Base-by-base conservation (phyloP, 2,797 vertebrate genomes). In the Microtus californicus region DNA sequence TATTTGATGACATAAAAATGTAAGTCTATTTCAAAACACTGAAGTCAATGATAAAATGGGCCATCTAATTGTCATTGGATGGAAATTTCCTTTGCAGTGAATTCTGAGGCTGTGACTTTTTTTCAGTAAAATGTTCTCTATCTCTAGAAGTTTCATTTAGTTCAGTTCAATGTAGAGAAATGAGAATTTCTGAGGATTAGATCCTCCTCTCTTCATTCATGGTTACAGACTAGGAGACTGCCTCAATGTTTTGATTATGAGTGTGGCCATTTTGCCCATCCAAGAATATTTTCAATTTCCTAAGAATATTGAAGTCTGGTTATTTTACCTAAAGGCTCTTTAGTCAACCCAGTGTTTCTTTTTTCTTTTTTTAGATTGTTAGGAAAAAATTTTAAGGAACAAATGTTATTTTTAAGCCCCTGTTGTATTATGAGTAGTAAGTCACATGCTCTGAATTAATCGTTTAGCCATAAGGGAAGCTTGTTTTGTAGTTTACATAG, bases 71-170 rank as follows among this genome's bases (percentile, higher is more conserved):
- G 87, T 73, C n/a, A 80, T 48, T 94, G 80, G 81, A 73, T 51
- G 71, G 59, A 91, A 63, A 81, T 29, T 79, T 95, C 65, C 21
- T 80, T 93, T 95, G 29, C 19, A 91, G 51, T 93, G 83, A 82
- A 71, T 79, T 31, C 2, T 67, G 40, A 95, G 96, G 65, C 21
- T n/a, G 59, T 73, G 31, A 90, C 40, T 23, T 65, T 29, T 65
- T 67, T 31, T 81, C 94, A 95, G 77, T 81, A 90, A 94, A 88
- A 92, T 78, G 15, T 61, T 91, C 31, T 40, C 31, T 94, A 73
- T 83, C 2, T 87, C 25, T 76, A 95, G 4, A 83, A 77, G 8
- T n/a, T 43, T 73, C 40, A 54, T 78, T 93, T 91, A 91, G 19
- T 25, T 89, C 91, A 76, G 25, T 2, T 90, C 74, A 59, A 31